Base-by-base conservation (phyloP, 2,113 vertebrate genomes). In the Nibea albiflora region DNA sequence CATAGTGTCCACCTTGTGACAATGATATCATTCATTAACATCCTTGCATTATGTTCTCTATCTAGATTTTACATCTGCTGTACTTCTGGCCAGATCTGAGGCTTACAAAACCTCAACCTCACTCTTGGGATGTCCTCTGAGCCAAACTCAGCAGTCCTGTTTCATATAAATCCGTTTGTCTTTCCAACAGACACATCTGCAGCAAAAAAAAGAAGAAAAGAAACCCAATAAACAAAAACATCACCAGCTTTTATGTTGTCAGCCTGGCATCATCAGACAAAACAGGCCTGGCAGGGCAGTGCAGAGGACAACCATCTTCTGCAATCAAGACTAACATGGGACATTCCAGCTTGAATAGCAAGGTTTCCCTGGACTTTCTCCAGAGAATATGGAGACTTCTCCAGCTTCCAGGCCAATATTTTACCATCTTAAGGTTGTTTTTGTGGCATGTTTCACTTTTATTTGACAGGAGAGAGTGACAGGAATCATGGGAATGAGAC, bases 131-230 rank as follows among this genome's bases (percentile, higher is more conserved):
- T 56, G 56, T 22, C 50, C 11, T 19, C 60, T 0, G 28, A 78
- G 82, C 60, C 73, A 69, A 89, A 52, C 60, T 46, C 5, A 64
- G 71, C 67, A 22, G 22, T 19, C 54, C 67, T 47, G 46, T 31
- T 74, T 54, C 44, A 70, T 80, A 78, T 86, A 17, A 80, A 74
- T 78, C 39, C 12, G 47, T 73, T 78, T 76, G 53, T 84, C 42
- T 83, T 53, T 67, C 47, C 54, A 49, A 64, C 74, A 77, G 64
- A 68, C 66, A 81, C 83, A 86, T 78, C 90, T 83, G 85, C 58
- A 74, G 31, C 7, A 58, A 71, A 58, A 64, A 35, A 39, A 39
- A 39, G 35, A 14, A 8, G 16, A 12, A 24, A 16, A 67, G 49
- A 63, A 35, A 79, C 76, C 63, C 54, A 79, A 35, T 65, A 24